These are phyloP conservation scores for Helicoverpa zea DNA, from an alignment of 1,140 invertebrate species.

Conservation along the genomic window DNA sequence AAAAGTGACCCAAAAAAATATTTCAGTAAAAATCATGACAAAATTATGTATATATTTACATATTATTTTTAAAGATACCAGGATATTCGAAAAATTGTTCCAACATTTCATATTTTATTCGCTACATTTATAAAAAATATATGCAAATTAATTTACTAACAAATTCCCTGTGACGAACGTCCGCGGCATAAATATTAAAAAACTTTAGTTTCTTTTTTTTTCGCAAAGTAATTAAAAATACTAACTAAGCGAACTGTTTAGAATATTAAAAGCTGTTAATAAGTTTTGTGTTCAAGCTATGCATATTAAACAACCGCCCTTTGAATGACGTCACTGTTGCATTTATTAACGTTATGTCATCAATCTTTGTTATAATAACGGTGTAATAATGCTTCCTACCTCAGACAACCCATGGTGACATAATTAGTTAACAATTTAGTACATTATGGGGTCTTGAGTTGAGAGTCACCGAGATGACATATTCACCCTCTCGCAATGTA, in stretches of 20 bases:
- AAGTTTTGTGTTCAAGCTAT: not conserved
- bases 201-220: slow-evolving; percentile 14
- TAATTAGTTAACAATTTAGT: too few species aligned
- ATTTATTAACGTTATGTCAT: not conserved
- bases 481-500: too few species aligned
- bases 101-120: not conserved
- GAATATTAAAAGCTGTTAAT: slow-evolving; percentile 22
- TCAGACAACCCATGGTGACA: too few species aligned
- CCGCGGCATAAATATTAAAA: slow-evolving; percentile 3
- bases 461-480: too few species aligned
- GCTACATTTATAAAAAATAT: slow-evolving; percentile 20
- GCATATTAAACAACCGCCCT: not conserved
- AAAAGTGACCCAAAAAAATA: too few species aligned
- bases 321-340: not conserved
- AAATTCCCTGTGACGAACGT: slow-evolving; percentile 6
- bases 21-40: too few species aligned
- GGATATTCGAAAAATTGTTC: too few species aligned
- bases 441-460: too few species aligned
- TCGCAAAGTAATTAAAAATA: slow-evolving; percentile 23
- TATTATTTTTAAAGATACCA: too few species aligned
- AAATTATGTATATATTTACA: too few species aligned
- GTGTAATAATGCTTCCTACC: too few species aligned
- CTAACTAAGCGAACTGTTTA: slow-evolving; percentile 7
- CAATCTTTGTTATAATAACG: too few species aligned
- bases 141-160: slow-evolving; percentile 14